Evolutionary conservation across 2,797 vertebrate species (phyloP), one percentile per base, ranked within the genome.

Genomic region (Anas bernieri): DNA sequence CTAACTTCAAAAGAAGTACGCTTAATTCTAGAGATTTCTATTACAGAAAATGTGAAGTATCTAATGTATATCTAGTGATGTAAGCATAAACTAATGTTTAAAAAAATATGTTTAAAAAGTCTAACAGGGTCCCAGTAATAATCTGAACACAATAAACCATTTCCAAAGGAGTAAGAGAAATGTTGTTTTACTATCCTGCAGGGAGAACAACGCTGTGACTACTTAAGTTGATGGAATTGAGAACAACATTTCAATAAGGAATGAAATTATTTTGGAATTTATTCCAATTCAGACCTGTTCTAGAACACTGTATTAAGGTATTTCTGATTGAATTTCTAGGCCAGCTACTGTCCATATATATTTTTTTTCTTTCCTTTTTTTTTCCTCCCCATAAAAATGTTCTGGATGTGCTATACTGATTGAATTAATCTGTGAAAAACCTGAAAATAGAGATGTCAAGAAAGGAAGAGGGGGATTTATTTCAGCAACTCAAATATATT

Each of bases 401-500:
- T 90, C 62, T 64, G 14, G 28, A 48, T 91, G 61, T 85, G 30
- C 74, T 92, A 81, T 41, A 88, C 18, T 83, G 64, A 83, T 86
- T 81, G 69, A 93, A 91, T 91, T 83, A 46, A 33, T 84, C 64
- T 86, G n/a, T 92, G 85, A 88, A 83, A 94, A 93, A 82, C 45
- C 70, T 90, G 88, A 91, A 93, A 94, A 94, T 70, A 88, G 86
- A 94, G 59, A 86, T 86, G 67, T 61, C 76, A 79, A 76, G 91
- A 90, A 93, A 93, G 55, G 87, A 90, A 96, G 82, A 93, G 80
- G 52, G 52, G 69, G 37, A 41, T 90, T 93, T 90, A 91, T 61
- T 93, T 70, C 52, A 75, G 70, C 46, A 90, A 39, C 33, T 88
- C 74, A 86, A 90, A 83, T 64, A 67, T 61, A 78, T 89, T 55